Conservation (phyloP, 2,797 vertebrate species). For the Arctocebus calabarensis region DNA sequence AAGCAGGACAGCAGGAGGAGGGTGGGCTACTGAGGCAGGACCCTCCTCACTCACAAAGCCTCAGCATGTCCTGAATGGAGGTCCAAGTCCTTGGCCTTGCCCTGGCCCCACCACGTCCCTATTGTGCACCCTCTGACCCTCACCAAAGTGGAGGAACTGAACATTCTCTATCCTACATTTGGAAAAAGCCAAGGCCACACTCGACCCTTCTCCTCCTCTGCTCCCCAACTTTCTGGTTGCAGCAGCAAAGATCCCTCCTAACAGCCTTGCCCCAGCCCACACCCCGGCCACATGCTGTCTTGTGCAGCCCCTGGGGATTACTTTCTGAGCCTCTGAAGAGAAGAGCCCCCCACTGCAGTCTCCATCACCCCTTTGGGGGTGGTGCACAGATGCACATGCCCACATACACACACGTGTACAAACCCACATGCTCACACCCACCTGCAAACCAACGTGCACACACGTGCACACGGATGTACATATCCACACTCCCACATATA, state of each 20-base stretch:
- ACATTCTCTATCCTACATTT: fast-evolving
- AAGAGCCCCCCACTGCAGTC: neutral
- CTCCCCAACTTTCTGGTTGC: neutral
- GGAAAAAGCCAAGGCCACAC: fast-evolving
- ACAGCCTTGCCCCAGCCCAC: neutral
- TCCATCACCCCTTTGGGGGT: neutral
- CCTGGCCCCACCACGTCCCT: fast-evolving
- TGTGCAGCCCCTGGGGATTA: neutral
- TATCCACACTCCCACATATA: too few relatives aligned
- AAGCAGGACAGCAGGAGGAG: too few relatives aligned
- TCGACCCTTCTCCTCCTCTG: neutral
- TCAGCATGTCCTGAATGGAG: fast-evolving
- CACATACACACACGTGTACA: too few relatives aligned
- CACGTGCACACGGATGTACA: too few relatives aligned
- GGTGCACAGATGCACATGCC: neutral
- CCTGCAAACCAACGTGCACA: too few relatives aligned
- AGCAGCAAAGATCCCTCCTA: neutral
- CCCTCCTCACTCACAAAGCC: fast-evolving
- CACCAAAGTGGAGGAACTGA: fast-evolving
- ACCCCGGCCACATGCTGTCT: neutral
- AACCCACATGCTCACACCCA: too few relatives aligned
- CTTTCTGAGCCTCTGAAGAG: neutral
- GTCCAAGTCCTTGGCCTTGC: fast-evolving
- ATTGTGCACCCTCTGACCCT: neutral
- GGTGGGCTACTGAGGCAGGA: too few relatives aligned